Evolutionary conservation across 2,888 invertebrate species (phyloP).

Genomic region (Pristionchus exspectatus): DNA sequence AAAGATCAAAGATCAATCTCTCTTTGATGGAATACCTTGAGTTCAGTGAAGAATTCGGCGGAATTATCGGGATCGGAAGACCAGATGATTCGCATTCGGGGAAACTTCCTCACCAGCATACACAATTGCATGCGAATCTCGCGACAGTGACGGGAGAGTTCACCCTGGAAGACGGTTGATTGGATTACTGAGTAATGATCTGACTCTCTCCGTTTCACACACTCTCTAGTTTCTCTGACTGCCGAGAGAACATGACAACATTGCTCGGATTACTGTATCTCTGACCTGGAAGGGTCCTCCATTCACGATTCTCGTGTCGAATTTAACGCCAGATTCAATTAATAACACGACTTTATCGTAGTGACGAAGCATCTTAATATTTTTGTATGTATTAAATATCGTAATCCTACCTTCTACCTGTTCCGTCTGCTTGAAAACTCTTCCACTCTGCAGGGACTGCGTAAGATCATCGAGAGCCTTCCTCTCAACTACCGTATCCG

Average conservation of each 20-base stretch:
- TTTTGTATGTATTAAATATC: neutral
- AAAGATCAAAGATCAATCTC: slow-evolving; percentile 44
- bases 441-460: slow-evolving; percentile 93
- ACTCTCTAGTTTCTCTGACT: no score
- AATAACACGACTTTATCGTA: slow-evolving; percentile 73
- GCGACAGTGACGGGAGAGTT: slow-evolving; percentile 72
- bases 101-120: slow-evolving; percentile 94
- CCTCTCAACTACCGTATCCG: slow-evolving; percentile 95
- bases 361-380: slow-evolving; percentile 74
- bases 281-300: slow-evolving; percentile 76
- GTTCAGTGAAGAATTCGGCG: slow-evolving; percentile 94
- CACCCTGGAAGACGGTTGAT: slow-evolving; percentile 68
- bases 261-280: neutral
- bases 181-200: neutral
- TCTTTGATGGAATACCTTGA: slow-evolving; percentile 85
- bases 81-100: slow-evolving; percentile 93
- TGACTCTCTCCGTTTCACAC: no score
- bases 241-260: no score
- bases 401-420: slow-evolving; percentile 65
- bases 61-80: slow-evolving; percentile 96
- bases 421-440: slow-evolving; percentile 94
- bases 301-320: slow-evolving; percentile 73
- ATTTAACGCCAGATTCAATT: slow-evolving; percentile 75
- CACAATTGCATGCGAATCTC: slow-evolving; percentile 83
- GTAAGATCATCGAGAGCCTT: slow-evolving; percentile 93